These are phyloP conservation scores for Orchesella cincta DNA, from an alignment of 1,140 invertebrate genomes.

Conservation along the genomic window DNA sequence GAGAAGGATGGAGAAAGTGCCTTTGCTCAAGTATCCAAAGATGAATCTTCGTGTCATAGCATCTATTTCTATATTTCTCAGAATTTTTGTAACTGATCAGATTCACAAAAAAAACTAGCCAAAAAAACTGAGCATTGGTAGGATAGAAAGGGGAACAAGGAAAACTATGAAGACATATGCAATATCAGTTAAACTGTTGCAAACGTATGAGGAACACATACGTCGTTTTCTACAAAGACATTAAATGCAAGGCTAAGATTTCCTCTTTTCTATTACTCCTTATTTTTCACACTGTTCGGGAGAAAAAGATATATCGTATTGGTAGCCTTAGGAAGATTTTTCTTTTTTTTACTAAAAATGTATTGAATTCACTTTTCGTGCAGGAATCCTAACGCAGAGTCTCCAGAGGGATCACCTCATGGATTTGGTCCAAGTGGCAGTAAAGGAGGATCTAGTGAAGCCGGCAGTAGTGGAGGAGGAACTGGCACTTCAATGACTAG, in stretches of 20 bases:
- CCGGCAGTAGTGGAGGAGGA: constrained; percentile 14
- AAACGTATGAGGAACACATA: background rate
- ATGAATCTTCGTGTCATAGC: background rate
- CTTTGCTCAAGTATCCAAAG: background rate
- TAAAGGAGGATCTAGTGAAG: constrained; percentile 17
- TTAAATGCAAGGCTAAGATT: constrained; percentile 9
- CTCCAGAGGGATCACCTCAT: constrained; percentile 50
- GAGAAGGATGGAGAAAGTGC: background rate
- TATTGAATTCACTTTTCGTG: constrained; percentile 52
- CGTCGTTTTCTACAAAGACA: background rate
- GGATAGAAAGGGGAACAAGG: background rate
- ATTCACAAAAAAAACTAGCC: background rate
- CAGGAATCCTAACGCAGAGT: constrained; percentile 82
- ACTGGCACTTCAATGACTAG: background rate
- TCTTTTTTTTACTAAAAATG: no score
- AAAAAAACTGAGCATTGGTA: background rate
- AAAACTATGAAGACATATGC: background rate
- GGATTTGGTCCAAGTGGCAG: background rate
- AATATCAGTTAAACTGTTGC: background rate
- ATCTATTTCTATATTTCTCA: background rate
- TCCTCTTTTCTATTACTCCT: constrained; percentile 1
- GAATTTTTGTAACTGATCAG: constrained; percentile 9
- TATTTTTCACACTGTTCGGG: constrained; percentile 1
- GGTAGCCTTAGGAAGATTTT: no score
- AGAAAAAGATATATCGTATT: background rate